phyloP scores from a whole-genome alignment of 2,113 vertebrate species.

The Oophaga pumilio region DNA sequence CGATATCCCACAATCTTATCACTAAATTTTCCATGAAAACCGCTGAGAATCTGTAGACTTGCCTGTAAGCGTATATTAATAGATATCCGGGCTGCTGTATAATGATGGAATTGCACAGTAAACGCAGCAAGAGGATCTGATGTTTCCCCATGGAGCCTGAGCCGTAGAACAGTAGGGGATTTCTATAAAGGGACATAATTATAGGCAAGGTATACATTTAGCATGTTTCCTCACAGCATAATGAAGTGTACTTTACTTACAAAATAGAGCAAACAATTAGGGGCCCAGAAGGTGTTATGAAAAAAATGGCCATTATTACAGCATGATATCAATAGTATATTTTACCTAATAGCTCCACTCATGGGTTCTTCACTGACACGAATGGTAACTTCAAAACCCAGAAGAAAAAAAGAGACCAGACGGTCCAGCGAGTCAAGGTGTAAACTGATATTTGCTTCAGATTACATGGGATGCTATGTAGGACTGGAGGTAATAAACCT shows the following conservation, averaged over 20 bases:
- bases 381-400: not conserved
- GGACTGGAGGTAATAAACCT: not conserved
- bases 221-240: constrained; percentile 9
- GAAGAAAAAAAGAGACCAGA: not conserved
- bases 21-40: not conserved
- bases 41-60: not conserved
- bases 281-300: constrained; percentile 15
- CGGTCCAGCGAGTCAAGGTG: not conserved
- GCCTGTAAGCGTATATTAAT: constrained; percentile 23
- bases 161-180: not conserved
- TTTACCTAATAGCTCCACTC: constrained; percentile 1
- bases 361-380: constrained; percentile 1
- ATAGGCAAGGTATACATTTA: constrained; percentile 3
- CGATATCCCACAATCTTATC: constrained; percentile 1
- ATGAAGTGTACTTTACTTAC: not conserved
- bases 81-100: constrained; percentile 2
- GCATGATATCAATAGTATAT: constrained; percentile 7
- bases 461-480: not conserved
- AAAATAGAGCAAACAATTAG: constrained; percentile 28
- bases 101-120: constrained; percentile 8
- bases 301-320: not conserved
- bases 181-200: constrained; percentile 24
- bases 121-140: not conserved
- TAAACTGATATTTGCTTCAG: not conserved
- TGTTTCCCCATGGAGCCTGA: not conserved